Evolutionary conservation across 1,140 invertebrate species (phyloP).

Genomic region (Procambarus virginalis): DNA sequence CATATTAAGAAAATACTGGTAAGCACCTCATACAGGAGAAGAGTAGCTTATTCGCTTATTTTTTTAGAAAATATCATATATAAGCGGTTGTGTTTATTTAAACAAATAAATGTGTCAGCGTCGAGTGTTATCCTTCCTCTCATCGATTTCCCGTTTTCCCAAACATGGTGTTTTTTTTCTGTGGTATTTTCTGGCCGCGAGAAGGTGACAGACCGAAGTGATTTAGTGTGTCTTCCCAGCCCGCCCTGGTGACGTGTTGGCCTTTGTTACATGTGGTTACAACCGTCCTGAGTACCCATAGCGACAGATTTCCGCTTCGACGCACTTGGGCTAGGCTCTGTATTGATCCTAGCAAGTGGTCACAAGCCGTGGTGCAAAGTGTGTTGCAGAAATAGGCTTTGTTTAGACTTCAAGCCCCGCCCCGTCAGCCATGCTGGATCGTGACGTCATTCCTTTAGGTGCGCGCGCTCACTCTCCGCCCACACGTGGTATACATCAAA

Average conservation of each 20-base stretch:
- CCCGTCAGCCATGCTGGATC: conserved; percentile 65
- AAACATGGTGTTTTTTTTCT: conserved; percentile 58
- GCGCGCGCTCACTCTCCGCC: conserved; percentile 58
- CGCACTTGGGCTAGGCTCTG: conserved; percentile 57
- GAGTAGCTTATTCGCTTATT: background rate
- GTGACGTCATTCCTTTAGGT: conserved; percentile 58
- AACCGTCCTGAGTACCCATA: conserved; percentile 39
- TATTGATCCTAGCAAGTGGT: conserved; percentile 64
- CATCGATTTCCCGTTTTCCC: conserved; percentile 66
- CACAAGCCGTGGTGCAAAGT: conserved; percentile 56
- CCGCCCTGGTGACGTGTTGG: conserved; percentile 33
- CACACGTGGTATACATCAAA: conserved; percentile 58
- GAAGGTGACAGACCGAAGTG: conserved; percentile 54
- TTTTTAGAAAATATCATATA: background rate
- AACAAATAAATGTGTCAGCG: conserved; percentile 9
- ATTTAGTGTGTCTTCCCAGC: conserved; percentile 29
- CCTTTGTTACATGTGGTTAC: conserved; percentile 62
- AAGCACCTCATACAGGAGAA: background rate
- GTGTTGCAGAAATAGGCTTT: conserved; percentile 65
- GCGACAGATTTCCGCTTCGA: conserved; percentile 61
- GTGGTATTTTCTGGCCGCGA: conserved; percentile 36
- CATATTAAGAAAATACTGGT: background rate
- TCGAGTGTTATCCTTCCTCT: conserved; percentile 43
- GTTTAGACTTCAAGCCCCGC: conserved; percentile 54
- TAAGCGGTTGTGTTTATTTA: background rate